These are phyloP conservation scores for Gymnoscopelus braueri DNA, from an alignment of 2,797 vertebrate species.

Conservation along the genomic window DNA sequence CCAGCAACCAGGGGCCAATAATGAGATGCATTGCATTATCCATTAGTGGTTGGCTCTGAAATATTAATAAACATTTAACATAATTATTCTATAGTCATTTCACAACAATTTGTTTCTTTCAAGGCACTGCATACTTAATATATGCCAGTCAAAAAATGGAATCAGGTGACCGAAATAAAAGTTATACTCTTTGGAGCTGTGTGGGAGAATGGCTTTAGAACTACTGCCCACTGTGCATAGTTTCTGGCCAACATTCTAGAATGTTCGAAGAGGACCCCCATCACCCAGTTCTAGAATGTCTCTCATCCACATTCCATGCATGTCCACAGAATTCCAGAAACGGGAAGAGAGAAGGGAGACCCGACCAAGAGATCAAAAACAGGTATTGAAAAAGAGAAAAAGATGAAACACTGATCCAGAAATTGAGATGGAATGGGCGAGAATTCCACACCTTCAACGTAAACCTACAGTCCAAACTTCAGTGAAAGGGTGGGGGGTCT, in stretches of 20 bases:
- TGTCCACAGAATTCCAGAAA: slow-evolving; percentile 14
- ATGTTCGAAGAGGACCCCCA: neutral
- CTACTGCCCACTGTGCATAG: slow-evolving; percentile 43
- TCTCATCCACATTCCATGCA: slow-evolving; percentile 28
- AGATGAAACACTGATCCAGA: slow-evolving; percentile 25
- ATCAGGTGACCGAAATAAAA: slow-evolving; percentile 41
- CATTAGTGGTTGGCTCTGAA: slow-evolving; percentile 32
- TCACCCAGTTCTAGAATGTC: slow-evolving; percentile 21
- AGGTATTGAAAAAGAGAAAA: neutral
- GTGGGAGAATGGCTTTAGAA: slow-evolving; percentile 46
- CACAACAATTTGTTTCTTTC: slow-evolving; percentile 14
- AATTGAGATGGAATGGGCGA: slow-evolving; percentile 19
- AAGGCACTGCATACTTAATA: slow-evolving; percentile 69
- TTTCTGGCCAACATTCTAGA: slow-evolving; percentile 24
- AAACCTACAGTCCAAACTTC: slow-evolving; percentile 13
- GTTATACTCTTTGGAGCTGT: slow-evolving; percentile 49
- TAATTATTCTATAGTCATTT: neutral
- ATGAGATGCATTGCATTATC: neutral
- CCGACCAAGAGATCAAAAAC: slow-evolving; percentile 9
- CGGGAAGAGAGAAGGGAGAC: slow-evolving; percentile 18
- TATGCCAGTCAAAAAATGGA: slow-evolving; percentile 49
- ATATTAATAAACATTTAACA: slow-evolving; percentile 35
- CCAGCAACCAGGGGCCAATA: neutral
- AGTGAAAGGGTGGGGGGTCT: neutral
- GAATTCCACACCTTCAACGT: slow-evolving; percentile 30